Base-by-base conservation (phyloP, 2,888 invertebrate genomes). In the Nineta flava region DNA sequence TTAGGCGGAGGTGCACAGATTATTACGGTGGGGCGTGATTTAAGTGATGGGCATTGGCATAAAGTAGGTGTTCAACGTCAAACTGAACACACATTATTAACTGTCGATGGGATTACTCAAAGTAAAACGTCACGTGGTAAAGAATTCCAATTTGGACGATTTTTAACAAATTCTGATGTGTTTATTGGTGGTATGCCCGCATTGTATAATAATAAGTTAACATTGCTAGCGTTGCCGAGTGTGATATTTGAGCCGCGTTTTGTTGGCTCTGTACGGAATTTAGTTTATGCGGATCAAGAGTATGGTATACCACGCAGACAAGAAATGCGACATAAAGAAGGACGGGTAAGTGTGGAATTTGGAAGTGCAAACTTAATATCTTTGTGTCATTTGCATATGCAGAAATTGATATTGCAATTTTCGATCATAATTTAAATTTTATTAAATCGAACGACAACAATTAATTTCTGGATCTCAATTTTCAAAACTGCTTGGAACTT, bases 161-260 rank as follows among this genome's bases (percentile, higher is more conserved):
- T 87, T 62, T 76, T 77, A 53, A 83, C 85, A 54, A 93, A 93
- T 69, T 91, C 92, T 31, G 91, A 90, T 67, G 90, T 96, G 52
- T 96, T 90, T 70, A 81, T 96, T 55, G 96, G 96, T n/a, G 96
- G 96, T 26, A 84, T 96, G 76, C 95, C 95, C 54, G 79, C 83
- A 53, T 88, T 87, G 83, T 93, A 92, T 65, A 86, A 86, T 62
- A 83, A 86, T 54, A 91, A 90, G 67, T 71, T 92, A 59, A 84
- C 87, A 10, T 73, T 86, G 48, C 70, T 95, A 53, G 88, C 93
- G 1, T 68, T 93, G 55, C 92, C 92, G 3, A 88, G 88, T 56
- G 93, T 91, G 53, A 87, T 92, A 58, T 93, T 92, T 65, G 93
- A 94, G 68, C 93, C 93, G 2, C 76, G 90, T 59, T 93, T 93